A percentile compares a stretch with the other conserved stretches of the same genome.
Conservation (phyloP, 2,113 vertebrate species). For the Elanoides forficatus region DNA sequence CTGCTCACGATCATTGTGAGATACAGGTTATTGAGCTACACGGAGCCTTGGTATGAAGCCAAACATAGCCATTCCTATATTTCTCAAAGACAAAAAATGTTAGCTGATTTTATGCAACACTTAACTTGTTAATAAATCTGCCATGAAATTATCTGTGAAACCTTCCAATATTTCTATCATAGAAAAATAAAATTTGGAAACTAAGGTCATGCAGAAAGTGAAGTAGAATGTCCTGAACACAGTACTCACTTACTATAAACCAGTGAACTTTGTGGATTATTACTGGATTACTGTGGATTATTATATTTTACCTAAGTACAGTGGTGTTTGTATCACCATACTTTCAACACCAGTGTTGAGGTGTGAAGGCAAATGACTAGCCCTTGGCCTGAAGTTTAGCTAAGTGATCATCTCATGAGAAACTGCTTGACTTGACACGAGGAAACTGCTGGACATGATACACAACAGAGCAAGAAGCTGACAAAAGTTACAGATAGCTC, state of each 20-base stretch:
- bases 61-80: neutral
- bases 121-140: neutral
- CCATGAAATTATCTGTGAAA: neutral
- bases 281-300: neutral
- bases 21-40: neutral
- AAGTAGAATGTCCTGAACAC: neutral
- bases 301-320: neutral
- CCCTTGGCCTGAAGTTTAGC: neutral
- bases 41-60: neutral
- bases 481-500: neutral
- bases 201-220: neutral
- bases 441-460: neutral
- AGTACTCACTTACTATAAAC: neutral
- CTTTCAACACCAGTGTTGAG: neutral
- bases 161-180: neutral
- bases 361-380: neutral
- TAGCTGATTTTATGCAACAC: neutral
- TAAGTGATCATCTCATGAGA: neutral
- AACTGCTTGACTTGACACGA: neutral
- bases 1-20: neutral
- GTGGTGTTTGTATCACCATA: neutral
- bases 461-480: neutral
- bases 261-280: neutral
- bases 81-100: neutral
- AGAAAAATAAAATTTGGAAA: neutral